phyloP scores from a whole-genome alignment of 2,113 vertebrate genomes.

The Cottus gobio region DNA sequence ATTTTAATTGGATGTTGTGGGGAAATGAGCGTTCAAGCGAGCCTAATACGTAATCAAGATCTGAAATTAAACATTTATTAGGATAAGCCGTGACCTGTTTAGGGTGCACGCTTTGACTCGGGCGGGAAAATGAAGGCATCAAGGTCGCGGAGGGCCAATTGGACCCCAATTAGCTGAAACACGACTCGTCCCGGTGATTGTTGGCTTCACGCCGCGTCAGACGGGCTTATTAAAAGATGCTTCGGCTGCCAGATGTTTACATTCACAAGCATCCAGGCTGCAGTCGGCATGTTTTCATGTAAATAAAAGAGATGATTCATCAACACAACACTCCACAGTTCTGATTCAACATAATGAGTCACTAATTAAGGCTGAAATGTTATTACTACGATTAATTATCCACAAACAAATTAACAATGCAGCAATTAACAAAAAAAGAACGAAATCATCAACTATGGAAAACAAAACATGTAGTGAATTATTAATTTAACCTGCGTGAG shows the following conservation, averaged over 20 bases:
- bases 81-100: constrained; percentile 34
- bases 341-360: background rate
- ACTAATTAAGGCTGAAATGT: background rate
- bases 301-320: background rate
- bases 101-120: background rate
- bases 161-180: constrained; percentile 12
- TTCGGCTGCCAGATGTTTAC: background rate
- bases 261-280: background rate
- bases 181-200: background rate
- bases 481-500: background rate
- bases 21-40: constrained; percentile 43
- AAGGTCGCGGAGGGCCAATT: background rate
- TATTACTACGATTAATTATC: background rate
- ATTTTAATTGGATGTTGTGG: constrained; percentile 57
- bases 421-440: background rate
- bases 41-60: constrained; percentile 56
- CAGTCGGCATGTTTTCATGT: background rate
- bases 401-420: background rate
- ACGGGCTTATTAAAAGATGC: background rate
- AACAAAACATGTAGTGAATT: background rate
- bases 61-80: constrained; percentile 43
- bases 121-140: background rate
- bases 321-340: background rate
- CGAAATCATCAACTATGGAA: background rate
- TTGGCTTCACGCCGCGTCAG: constrained; percentile 23